Evolutionary conservation across 1,140 invertebrate genomes (phyloP), one percentile per base, ranked within the genome.

Genomic region (Colletes gigas): DNA sequence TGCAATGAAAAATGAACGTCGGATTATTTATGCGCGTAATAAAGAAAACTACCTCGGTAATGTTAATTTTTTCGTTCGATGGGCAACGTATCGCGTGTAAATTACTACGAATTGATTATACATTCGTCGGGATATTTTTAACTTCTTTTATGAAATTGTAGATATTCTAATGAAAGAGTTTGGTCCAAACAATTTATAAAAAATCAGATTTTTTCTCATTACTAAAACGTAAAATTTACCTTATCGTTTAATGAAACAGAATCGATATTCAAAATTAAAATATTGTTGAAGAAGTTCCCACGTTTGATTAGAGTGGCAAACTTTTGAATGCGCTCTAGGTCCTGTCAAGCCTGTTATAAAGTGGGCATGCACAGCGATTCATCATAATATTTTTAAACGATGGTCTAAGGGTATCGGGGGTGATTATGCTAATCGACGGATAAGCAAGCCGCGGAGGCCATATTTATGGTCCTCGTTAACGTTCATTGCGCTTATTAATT

Each of bases 401-500:
- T 62, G 57, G 76, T 57, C 71, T 60, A 73, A 59, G 63, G 10
- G 70, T 78, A 84, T 84, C 67, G 10, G 30, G 47, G 81, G 55
- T 79, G 84, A 87, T 87, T 87, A 87, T 87, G 85, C 75, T 87
- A 87, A 87, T 87, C 82, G 71, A 59, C 69, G 71, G 83, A 87
- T 87, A 87, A 87, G 75, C 75, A 62, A 50, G 14, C 76, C 75
- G 71, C 72, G 72, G 54, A 63, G 72, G 59, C 39, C 68, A 75
- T 88, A 80, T 89, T 88, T 88, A 88, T 86, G 78, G 50, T 73
- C 50, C 78, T 89, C 83, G 82, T 88, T 84, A 86, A 87, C 73
- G 81, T 83, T 89, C 80, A 89, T 88, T 85, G 83, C 79, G 78
- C 82, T 88, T 89, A 89, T 89, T 89, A 89, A 89, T 89, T 89